Conservation (phyloP, 2,113 vertebrate genomes). For the Xiphophorus maculatus region DNA sequence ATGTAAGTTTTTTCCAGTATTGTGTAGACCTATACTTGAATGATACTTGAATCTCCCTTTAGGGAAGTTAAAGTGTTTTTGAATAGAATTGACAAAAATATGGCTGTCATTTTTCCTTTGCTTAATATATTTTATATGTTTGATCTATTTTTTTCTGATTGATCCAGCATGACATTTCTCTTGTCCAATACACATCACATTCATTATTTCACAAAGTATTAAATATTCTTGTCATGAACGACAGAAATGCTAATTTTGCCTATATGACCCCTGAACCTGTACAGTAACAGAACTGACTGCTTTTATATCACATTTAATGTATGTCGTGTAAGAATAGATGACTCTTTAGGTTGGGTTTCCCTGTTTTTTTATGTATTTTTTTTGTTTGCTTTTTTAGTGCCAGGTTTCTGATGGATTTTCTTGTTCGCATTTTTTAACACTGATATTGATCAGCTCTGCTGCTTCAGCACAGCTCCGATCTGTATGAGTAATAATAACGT, state of each 20-base stretch:
- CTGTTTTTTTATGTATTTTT: slow-evolving; percentile 15
- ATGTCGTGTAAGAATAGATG: neutral
- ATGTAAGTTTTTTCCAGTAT: too few species aligned
- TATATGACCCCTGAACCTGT: slow-evolving; percentile 26
- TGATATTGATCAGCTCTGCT: neutral
- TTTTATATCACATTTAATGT: slow-evolving; percentile 16
- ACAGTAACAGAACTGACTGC: slow-evolving; percentile 30
- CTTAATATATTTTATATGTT: neutral
- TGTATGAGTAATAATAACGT: slow-evolving; percentile 26
- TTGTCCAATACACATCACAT: neutral
- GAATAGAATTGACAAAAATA: too few species aligned
- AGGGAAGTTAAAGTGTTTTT: too few species aligned
- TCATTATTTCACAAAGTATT: neutral
- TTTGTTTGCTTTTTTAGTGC: slow-evolving; percentile 2
- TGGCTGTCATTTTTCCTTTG: neutral
- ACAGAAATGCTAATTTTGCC: slow-evolving; percentile 10
- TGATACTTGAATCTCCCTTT: too few species aligned
- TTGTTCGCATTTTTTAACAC: slow-evolving; percentile 2
- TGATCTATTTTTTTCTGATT: neutral
- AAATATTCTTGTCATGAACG: slow-evolving; percentile 26
- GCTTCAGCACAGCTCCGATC: neutral
- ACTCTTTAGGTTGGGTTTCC: slow-evolving; percentile 13
- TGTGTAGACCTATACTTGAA: too few species aligned
- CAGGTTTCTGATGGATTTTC: neutral
- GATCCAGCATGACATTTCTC: neutral